A percentile compares a stretch with the other conserved stretches of the same genome.
Conservation (phyloP, 2,888 invertebrate genomes). For the Argyresthia goedartella region DNA sequence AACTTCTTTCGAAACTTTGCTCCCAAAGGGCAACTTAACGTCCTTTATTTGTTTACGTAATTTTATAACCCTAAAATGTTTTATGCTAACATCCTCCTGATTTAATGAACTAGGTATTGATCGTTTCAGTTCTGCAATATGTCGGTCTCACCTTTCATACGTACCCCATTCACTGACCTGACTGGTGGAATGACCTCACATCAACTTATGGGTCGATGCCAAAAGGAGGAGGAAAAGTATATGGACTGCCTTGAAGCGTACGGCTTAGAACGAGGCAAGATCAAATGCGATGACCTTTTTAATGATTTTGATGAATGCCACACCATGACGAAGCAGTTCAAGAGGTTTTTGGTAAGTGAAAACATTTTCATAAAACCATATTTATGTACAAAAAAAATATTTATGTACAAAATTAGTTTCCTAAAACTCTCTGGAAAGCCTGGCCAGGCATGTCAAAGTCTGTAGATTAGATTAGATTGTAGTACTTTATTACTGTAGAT, state of each 20-base stretch:
- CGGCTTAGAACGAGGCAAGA: conserved; percentile 74
- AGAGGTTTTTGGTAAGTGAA: conserved; percentile 66
- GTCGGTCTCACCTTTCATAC: conserved; percentile 76
- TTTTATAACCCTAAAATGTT: conserved; percentile 12
- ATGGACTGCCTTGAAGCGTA: conserved; percentile 88
- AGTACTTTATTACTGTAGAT: no score
- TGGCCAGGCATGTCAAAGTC: no score
- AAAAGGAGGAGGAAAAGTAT: conserved; percentile 75
- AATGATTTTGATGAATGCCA: conserved; percentile 81
- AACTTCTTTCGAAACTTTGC: no score
- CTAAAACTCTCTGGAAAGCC: no score
- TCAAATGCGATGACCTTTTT: conserved; percentile 74
- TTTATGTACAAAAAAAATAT: no score
- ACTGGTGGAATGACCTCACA: conserved; percentile 75
- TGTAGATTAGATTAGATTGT: background rate
- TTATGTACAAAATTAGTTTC: conserved; percentile 9
- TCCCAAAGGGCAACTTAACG: conserved; percentile 6
- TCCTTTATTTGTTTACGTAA: conserved; percentile 26
- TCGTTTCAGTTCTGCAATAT: conserved; percentile 28
- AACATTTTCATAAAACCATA: no score
- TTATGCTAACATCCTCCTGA: no score
- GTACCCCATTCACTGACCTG: conserved; percentile 79
- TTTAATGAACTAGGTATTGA: no score
- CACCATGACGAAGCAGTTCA: conserved; percentile 67
- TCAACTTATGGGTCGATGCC: conserved; percentile 76